phyloP scores from a whole-genome alignment of 2,888 invertebrate species.

The Campoplex capitator region DNA sequence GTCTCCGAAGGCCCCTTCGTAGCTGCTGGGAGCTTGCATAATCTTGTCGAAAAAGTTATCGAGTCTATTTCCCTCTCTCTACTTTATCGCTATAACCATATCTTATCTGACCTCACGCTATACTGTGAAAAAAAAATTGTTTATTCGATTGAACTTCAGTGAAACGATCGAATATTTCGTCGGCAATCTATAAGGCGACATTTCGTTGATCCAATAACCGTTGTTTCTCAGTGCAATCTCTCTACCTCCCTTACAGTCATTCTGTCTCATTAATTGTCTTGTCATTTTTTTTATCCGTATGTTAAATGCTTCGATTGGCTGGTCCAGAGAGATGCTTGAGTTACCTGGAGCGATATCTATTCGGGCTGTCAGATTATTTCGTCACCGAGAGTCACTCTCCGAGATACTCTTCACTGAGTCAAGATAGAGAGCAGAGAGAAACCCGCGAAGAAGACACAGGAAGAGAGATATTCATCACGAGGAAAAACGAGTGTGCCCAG shows the following conservation, averaged over 20 bases:
- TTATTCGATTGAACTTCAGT: too few relatives aligned
- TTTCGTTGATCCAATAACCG: too few relatives aligned
- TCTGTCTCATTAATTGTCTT: constrained; percentile 32
- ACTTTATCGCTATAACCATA: constrained; percentile 2
- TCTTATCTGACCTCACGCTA: constrained; percentile 5
- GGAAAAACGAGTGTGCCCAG: constrained; percentile 48
- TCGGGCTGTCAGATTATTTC: constrained; percentile 49
- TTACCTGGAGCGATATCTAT: background rate
- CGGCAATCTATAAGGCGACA: too few relatives aligned
- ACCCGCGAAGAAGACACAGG: background rate
- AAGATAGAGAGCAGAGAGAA: background rate
- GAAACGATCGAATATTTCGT: too few relatives aligned
- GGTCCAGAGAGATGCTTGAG: constrained; percentile 28
- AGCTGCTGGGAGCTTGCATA: constrained; percentile 58
- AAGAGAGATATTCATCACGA: constrained; percentile 42
- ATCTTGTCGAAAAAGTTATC: constrained; percentile 63
- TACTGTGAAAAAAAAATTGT: too few relatives aligned
- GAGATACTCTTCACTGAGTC: background rate
- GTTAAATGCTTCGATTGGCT: constrained; percentile 47
- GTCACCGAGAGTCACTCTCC: constrained; percentile 31
- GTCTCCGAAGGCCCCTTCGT: constrained; percentile 52
- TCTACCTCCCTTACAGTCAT: constrained; percentile 30
- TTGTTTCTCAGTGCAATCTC: background rate
- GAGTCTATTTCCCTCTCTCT: constrained; percentile 29
- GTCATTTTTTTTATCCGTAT: constrained; percentile 10